These are phyloP conservation scores for Tetramorium bicarinatum DNA, from an alignment of 2,888 invertebrate species.

Conservation along the genomic window DNA sequence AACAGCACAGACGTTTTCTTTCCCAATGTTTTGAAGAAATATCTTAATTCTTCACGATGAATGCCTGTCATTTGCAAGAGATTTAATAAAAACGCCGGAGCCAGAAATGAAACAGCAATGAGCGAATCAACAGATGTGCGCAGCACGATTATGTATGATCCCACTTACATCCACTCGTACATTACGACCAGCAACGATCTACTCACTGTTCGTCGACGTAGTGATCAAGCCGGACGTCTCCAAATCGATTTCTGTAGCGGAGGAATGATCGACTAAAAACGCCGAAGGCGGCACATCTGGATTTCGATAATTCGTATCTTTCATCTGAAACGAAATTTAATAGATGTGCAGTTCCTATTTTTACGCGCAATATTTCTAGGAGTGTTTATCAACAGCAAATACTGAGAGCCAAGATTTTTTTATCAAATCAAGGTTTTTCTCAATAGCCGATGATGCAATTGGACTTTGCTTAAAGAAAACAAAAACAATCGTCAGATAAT, in stretches of 20 bases:
- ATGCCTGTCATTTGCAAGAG: constrained; percentile 80
- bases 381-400: neutral
- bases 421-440: neutral
- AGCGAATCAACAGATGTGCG: neutral
- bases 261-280: constrained; percentile 87
- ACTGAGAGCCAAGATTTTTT: neutral
- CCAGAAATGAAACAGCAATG: neutral
- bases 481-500: neutral
- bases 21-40: constrained; percentile 90
- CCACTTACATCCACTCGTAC: constrained; percentile 8
- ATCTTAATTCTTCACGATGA: constrained; percentile 90
- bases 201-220: constrained; percentile 90
- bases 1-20: constrained; percentile 90
- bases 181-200: constrained; percentile 19
- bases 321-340: constrained; percentile 70
- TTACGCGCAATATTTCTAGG: neutral
- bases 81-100: constrained; percentile 52
- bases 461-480: neutral
- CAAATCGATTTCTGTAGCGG: constrained; percentile 89
- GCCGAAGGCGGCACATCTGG: constrained; percentile 86
- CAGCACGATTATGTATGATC: neutral
- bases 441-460: neutral
- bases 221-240: constrained; percentile 90
- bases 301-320: constrained; percentile 82
- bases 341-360: neutral